phyloP scores from a whole-genome alignment of 2,113 vertebrate genomes.

The Procavia capensis region DNA sequence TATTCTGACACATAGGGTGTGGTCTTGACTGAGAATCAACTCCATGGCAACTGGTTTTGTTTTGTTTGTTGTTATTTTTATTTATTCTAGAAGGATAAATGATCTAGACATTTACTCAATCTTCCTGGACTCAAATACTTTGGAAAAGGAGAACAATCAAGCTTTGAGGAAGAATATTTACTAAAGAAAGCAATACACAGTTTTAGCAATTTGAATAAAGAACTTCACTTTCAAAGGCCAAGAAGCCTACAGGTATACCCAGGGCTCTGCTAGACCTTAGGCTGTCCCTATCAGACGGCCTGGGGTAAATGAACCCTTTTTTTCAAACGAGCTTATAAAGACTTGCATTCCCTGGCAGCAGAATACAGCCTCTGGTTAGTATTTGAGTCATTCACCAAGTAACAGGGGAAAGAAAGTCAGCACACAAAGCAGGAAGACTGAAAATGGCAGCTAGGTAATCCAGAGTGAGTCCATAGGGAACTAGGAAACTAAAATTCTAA shows the following conservation, averaged over 20 bases:
- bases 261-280: neutral
- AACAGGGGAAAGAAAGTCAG: neutral
- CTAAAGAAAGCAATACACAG: neutral
- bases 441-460: neutral
- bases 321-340: slow-evolving; percentile 8
- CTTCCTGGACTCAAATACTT: neutral
- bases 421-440: neutral
- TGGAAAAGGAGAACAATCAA: neutral
- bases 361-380: neutral
- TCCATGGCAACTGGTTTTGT: no score
- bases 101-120: neutral
- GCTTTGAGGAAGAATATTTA: neutral
- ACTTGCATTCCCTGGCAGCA: neutral
- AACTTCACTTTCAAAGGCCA: neutral
- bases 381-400: slow-evolving; percentile 1
- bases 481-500: neutral
- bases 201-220: neutral
- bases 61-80: no score
- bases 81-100: neutral
- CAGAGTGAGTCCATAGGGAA: neutral
- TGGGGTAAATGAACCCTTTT: neutral
- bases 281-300: neutral
- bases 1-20: no score
- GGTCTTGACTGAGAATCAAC: no score
- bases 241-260: neutral